phyloP scores from a whole-genome alignment of 2,113 vertebrate genomes.

The Forbesichthys papilliferus region DNA sequence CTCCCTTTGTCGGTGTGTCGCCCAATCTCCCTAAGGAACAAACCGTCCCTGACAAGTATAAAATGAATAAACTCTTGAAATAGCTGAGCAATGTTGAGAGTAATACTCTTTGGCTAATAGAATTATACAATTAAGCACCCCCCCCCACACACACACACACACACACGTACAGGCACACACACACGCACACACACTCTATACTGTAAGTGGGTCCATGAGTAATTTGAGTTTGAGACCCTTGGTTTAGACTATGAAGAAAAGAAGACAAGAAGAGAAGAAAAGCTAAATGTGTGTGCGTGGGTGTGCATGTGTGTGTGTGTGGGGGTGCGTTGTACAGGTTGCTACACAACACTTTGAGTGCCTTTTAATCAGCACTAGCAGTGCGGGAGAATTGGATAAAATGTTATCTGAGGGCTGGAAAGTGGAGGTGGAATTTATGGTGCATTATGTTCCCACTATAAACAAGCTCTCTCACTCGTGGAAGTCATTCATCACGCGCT shows the following conservation, averaged over 20 bases:
- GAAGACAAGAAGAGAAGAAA: constrained; percentile 11
- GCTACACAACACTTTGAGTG: constrained; percentile 53
- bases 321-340: constrained; percentile 2
- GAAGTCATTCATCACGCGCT: constrained; percentile 61
- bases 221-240: no score
- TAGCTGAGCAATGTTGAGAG: no score
- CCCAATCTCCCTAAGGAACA: no score
- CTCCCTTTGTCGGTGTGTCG: no score
- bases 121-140: no score
- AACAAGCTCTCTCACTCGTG: constrained; percentile 61
- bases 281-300: constrained; percentile 11
- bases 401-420: constrained; percentile 61
- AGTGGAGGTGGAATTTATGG: constrained; percentile 70
- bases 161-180: no score
- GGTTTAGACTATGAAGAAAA: background rate
- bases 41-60: no score
- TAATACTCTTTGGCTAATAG: no score
- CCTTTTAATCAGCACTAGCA: constrained; percentile 72
- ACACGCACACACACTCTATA: no score
- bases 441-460: constrained; percentile 69
- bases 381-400: constrained; percentile 67
- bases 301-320: constrained; percentile 29
- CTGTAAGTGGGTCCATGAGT: no score
- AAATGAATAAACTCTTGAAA: no score
- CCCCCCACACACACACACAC: no score